These are phyloP conservation scores for Pterocles burchelli DNA, from an alignment of 2,113 vertebrate species.

Conservation along the genomic window DNA sequence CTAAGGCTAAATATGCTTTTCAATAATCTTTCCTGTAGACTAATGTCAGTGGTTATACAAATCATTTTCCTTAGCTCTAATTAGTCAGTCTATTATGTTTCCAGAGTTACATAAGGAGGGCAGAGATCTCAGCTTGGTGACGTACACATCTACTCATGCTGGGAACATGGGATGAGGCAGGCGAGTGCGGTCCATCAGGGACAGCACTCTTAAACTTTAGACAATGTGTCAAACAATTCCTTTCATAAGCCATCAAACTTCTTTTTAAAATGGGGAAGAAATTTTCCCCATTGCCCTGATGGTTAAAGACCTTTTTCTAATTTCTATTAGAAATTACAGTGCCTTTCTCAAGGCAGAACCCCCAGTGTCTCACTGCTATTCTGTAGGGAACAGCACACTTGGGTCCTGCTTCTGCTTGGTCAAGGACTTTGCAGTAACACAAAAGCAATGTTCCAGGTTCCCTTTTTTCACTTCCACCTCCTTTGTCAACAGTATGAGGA, in stretches of 20 bases:
- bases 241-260: not conserved
- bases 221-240: not conserved
- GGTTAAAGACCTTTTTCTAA: not conserved
- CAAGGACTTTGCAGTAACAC: not conserved
- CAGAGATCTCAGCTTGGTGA: not conserved
- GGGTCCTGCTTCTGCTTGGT: not conserved
- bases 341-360: not conserved
- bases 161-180: not conserved
- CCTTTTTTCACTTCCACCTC: not conserved
- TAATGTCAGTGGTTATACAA: not conserved
- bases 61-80: not conserved
- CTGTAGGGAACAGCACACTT: not conserved
- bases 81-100: not conserved
- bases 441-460: not conserved
- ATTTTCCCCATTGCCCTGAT: fast-evolving
- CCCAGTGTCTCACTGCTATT: not conserved
- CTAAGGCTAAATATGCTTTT: not conserved
- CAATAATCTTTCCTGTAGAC: not conserved
- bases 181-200: not conserved
- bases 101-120: not conserved
- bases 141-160: not conserved
- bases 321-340: not conserved
- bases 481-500: not conserved
- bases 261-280: not conserved
- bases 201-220: not conserved